Evolutionary conservation across 1,140 invertebrate genomes (phyloP), one percentile per base, ranked within the genome.

Genomic region (Cyclargus thomasi): DNA sequence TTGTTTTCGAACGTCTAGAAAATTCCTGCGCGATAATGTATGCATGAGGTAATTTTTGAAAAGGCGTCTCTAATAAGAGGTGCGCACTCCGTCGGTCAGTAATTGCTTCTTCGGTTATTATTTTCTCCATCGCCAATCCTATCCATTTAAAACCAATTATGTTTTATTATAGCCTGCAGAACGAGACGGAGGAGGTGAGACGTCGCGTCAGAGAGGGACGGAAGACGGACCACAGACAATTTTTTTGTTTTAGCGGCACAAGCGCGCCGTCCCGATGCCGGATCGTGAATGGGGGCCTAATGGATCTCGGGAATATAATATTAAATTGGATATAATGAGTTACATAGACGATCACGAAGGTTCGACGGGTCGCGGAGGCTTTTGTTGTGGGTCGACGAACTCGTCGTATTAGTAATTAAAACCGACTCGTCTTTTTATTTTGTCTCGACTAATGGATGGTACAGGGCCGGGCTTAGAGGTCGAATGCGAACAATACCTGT

Each of bases 111-210:
- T 78, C 67, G 74, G 79, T 81, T 82, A 80, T 86, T 84, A 86
- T 82, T 77, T 75, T 73, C 69, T 67, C 78, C 79, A 84, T 85
- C 82, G 82, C 87, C 88, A 90, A 91, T 90, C 87, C 83, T 85
- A 82, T 84, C 73, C 86, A 86, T 88, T 90, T 90, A 88, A 90
- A 91, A 90, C 80, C 87, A 89, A 91, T 91, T 91, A 89, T 85
- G 83, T 88, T 91, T 90, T 89, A 91, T 90, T 90, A 91, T 80
- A 73, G 76, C 71, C 62, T 59, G 66, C 68, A 77, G 83, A 86
- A 64, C 57, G 76, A 75, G 82, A 86, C 39, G 74, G 71, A 23
- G 66, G 55, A 74, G 71, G 22, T 55, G 53, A 67, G 39, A 63
- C 64, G 39, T 67, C 36, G 65, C 23, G 77, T 69, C 67, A 73